These are phyloP conservation scores for Galeopterus variegatus DNA, from an alignment of 2,113 vertebrate genomes.

Conservation along the genomic window DNA sequence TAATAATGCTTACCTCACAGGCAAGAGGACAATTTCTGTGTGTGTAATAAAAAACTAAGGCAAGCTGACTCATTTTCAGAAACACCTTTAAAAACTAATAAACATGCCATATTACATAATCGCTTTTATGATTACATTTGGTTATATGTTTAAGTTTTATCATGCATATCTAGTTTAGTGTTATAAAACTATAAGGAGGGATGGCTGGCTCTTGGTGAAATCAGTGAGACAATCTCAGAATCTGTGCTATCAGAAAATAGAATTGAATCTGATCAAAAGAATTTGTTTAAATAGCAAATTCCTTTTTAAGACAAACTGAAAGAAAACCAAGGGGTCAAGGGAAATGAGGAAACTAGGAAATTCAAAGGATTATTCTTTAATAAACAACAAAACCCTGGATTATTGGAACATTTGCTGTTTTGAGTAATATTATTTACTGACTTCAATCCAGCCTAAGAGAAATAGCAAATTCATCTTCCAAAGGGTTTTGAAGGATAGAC, in stretches of 20 bases:
- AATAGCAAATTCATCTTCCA: background rate
- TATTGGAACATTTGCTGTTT: conserved; percentile 29
- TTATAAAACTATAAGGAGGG: background rate
- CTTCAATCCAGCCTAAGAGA: background rate
- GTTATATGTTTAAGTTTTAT: background rate
- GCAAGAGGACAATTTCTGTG: background rate
- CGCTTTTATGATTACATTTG: background rate
- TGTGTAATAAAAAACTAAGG: conserved; percentile 41
- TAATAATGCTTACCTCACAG: background rate
- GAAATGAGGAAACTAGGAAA: conserved; percentile 43
- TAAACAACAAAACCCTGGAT: conserved; percentile 19
- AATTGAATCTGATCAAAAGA: conserved; percentile 36
- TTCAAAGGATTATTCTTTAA: conserved; percentile 49
- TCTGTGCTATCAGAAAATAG: conserved; percentile 20
- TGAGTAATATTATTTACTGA: background rate
- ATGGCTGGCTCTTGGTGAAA: background rate
- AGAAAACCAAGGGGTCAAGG: background rate
- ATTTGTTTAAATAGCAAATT: conserved; percentile 38
- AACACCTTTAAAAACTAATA: conserved; percentile 49
- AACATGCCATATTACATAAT: background rate
- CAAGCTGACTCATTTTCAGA: conserved; percentile 49
- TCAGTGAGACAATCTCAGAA: background rate
- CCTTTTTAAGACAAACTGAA: conserved; percentile 42
- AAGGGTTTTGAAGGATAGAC: conserved; percentile 24
- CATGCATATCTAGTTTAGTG: background rate